Percentiles rank a stretch among this genome's conserved stretches.
Evolutionary conservation across 2,113 vertebrate genomes (phyloP).

Genomic region (Syrmaticus mikado): DNA sequence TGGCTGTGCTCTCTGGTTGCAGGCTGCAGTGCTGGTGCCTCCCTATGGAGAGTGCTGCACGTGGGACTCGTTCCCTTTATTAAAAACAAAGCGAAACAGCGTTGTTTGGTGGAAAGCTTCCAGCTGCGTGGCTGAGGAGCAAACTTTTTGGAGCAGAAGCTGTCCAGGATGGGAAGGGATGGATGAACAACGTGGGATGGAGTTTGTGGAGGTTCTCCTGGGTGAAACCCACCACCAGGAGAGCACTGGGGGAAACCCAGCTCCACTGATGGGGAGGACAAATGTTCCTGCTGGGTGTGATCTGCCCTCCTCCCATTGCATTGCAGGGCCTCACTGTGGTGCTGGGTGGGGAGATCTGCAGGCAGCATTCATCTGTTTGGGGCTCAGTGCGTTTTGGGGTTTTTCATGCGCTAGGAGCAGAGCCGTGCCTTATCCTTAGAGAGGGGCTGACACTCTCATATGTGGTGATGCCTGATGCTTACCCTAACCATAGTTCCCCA

Average conservation of each 20-base stretch:
- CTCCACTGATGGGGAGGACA: not conserved
- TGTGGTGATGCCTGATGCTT: not conserved
- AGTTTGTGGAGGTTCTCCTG: not conserved
- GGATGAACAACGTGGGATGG: not conserved
- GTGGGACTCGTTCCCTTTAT: not conserved
- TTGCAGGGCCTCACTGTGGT: rapidly evolving
- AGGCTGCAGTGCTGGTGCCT: not conserved
- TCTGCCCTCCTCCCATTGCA: not conserved
- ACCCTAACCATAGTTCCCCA: not conserved
- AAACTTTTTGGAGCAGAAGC: not conserved
- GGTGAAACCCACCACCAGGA: not conserved
- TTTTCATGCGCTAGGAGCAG: rapidly evolving
- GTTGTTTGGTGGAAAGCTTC: rapidly evolving
- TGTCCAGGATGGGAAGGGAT: not conserved
- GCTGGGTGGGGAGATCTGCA: not conserved
- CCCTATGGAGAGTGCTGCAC: not conserved
- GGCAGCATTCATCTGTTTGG: not conserved
- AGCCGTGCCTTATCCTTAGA: not conserved
- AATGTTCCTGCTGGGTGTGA: not conserved
- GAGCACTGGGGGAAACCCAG: not conserved
- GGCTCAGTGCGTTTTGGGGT: not conserved
- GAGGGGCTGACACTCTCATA: not conserved
- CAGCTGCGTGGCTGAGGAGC: not conserved
- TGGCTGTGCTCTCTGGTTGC: not conserved
- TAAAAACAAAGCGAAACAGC: not conserved